phyloP scores from a whole-genome alignment of 2,113 vertebrate genomes.

The Podilymbus podiceps region DNA sequence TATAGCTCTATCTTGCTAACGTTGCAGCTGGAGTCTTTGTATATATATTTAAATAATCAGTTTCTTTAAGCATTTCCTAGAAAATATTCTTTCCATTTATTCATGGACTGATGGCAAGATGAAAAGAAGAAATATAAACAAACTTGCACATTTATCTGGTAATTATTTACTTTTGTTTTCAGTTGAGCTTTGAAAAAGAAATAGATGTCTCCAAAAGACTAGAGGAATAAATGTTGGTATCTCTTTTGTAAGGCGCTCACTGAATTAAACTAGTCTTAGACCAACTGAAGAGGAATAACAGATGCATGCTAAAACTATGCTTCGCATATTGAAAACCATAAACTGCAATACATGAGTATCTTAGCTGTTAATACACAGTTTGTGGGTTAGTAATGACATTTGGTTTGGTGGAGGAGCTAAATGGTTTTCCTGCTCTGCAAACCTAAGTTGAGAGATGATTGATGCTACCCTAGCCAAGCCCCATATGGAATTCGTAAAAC shows the following conservation, averaged over 20 bases:
- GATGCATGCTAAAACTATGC: background rate
- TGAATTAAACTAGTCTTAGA: background rate
- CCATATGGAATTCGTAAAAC: background rate
- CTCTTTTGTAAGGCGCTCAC: background rate
- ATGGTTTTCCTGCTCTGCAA: background rate
- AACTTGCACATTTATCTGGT: background rate
- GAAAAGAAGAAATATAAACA: background rate
- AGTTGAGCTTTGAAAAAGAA: background rate
- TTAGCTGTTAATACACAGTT: background rate
- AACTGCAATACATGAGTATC: background rate
- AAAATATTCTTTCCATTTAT: background rate
- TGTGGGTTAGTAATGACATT: background rate
- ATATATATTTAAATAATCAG: background rate
- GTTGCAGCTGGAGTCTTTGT: background rate
- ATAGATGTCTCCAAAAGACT: background rate
- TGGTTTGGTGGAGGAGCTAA: background rate
- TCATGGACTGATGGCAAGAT: background rate
- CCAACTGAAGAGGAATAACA: background rate
- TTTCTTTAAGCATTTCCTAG: background rate
- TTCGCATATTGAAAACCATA: background rate
- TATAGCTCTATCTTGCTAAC: background rate
- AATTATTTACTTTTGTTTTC: constrained; percentile 2
- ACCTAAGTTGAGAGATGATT: background rate
- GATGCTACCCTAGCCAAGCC: background rate
- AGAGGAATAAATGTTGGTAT: background rate